These are phyloP conservation scores for Calonectris borealis DNA, from an alignment of 2,113 vertebrate species.

Conservation along the genomic window DNA sequence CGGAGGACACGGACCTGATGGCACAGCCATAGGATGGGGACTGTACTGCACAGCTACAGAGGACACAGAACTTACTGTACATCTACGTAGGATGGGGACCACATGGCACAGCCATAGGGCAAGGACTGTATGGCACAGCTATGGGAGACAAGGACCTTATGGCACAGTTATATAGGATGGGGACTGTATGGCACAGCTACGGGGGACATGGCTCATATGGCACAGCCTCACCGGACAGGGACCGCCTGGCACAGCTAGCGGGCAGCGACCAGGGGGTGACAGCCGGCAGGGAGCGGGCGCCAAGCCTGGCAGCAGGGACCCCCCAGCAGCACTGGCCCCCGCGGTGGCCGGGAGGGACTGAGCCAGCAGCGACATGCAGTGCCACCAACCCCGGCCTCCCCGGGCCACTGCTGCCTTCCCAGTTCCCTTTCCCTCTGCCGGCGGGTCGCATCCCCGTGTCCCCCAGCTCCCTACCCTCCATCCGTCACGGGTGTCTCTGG, in stretches of 20 bases:
- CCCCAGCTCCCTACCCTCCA: not conserved
- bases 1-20: not conserved
- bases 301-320: not conserved
- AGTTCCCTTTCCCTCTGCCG: not conserved
- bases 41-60: not conserved
- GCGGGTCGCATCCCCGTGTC: accelerated
- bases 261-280: not conserved
- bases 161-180: not conserved
- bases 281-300: accelerated
- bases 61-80: too few relatives aligned
- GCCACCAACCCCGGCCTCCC: accelerated
- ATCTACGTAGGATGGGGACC: not conserved
- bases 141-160: accelerated
- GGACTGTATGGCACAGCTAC: too few relatives aligned
- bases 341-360: accelerated
- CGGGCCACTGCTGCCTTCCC: accelerated
- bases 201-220: accelerated
- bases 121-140: not conserved
- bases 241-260: not conserved
- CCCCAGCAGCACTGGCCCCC: not conserved
- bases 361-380: not conserved
- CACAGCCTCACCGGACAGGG: not conserved
- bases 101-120: too few relatives aligned
- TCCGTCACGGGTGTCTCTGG: accelerated
- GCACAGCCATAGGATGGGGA: not conserved